Base-by-base conservation (phyloP, 2,113 vertebrate species). In the Alligator mississippiensis region DNA sequence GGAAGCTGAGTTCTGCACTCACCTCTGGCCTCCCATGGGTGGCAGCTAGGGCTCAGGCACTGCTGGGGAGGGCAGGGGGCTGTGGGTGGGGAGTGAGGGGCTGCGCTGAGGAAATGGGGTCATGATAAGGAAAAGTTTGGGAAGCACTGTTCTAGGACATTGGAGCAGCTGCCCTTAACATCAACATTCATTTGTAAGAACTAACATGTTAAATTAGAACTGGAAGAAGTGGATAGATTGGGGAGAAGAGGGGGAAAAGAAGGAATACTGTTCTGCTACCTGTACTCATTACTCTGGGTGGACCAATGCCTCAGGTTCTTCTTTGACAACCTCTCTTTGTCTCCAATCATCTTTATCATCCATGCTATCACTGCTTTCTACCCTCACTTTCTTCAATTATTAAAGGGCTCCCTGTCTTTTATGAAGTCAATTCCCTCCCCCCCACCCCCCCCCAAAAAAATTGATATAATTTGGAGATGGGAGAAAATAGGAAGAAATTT, bases 201-300 rank as follows among this genome's bases (percentile, higher is more conserved):
- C 91, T 93, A 64, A 61, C 79, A 90, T 90, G 91, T 91, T 87
- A 80, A 88, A 89, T 17, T 92, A 93, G 88, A 91, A 87, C 63
- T 92, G 80, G 38, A 94, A 88, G 84, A 93, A 96, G 38, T 15
- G 28, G 1, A 0, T 55, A 89, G 17, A 38, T 38, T 38, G 38
- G 38, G 89, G 58, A 85, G 81, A 78, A 0, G 0, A 34, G 34
- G 34, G 77, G 85, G 87, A 87, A 85, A 90, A 38, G 15, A 11
- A 55, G 88, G 64, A 93, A 27, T 4, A 5, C 5, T 21, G 3
- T 22, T 90, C 90, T 58, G 83, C 18, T 87, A 78, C 34, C 61
- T 47, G 74, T 85, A 91, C 0, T 0, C 60, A 64, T 70, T 63
- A 10, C 62, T 80, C 88, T 90, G n/a, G 68, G 68, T 74, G 91